These are phyloP conservation scores for Caenorhabditis wallacei DNA, from an alignment of 2,888 invertebrate species.

Conservation along the genomic window DNA sequence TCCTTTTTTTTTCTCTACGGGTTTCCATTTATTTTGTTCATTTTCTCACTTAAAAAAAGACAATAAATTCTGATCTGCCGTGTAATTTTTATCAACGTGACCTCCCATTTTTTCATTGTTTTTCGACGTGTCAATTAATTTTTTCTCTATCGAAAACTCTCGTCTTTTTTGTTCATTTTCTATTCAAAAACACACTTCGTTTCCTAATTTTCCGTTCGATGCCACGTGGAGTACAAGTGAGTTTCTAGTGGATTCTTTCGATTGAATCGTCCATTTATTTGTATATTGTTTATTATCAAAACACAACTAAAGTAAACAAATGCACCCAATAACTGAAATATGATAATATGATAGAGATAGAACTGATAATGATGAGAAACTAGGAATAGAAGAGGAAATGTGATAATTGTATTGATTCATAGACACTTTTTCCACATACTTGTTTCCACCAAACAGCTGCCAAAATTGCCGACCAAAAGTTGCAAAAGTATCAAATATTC, in stretches of 20 bases:
- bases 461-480: slow-evolving; percentile 26
- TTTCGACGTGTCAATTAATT: slow-evolving; percentile 2
- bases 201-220: slow-evolving; percentile 35
- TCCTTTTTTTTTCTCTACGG: neutral
- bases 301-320: slow-evolving; percentile 13
- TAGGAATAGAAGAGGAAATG: neutral
- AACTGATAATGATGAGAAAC: slow-evolving; percentile 12
- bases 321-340: slow-evolving; percentile 3
- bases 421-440: slow-evolving; percentile 3
- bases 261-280: too few species aligned
- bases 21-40: neutral
- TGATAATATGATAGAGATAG: slow-evolving; percentile 3
- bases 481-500: slow-evolving; percentile 32
- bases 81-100: slow-evolving; percentile 11
- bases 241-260: neutral
- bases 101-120: neutral
- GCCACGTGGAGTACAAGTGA: slow-evolving; percentile 57
- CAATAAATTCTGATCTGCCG: slow-evolving; percentile 17
- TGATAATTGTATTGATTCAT: slow-evolving; percentile 24
- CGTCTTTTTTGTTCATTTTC: slow-evolving; percentile 8
- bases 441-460: neutral
- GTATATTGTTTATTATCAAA: neutral
- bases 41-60: slow-evolving; percentile 5
- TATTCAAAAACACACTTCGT: neutral
- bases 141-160: neutral